Evolutionary conservation across 1,140 invertebrate species (phyloP), one percentile per base, ranked within the genome.

Genomic region (Solenopsis fugax): DNA sequence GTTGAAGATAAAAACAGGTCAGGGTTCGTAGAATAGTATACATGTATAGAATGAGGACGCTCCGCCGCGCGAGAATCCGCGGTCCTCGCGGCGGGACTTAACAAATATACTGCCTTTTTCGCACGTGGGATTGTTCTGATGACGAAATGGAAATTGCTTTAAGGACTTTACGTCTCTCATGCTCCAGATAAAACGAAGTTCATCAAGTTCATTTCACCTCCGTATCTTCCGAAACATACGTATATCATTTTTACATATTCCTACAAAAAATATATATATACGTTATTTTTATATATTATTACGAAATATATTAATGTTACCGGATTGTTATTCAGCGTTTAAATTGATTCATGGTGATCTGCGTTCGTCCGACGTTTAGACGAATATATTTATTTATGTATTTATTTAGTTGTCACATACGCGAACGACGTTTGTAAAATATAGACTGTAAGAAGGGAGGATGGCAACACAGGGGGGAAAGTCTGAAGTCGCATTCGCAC

Each of bases 21-120:
- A 84, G 80, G 69, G 69, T 84, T 73, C 13, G 41, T 84, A 84
- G 45, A 75, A 73, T 73, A 65, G 16, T 84, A 58, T 48, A 54
- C 52, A 54, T 48, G 24, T 72, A 84, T 58, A 72, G 24, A 21
- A 29, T n/a, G 21, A 73, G 50, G 4, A 69, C 16, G 37, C 10
- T 73, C 29, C 16, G 67, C 37, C 10, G 18, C 52, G 24, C 16
- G 54, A 84, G 29, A 67, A 60, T 9, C 12, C n/a, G n/a, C 21
- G 21, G 50, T 9, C 69, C 13, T 45, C 41, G 80, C 24, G 24
- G 4, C 69, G 80, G 29, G 50, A 75, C 56, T 73, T 62, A 69
- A 84, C 54, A 67, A 84, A 84, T 48, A 37, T 84, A 84, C 69
- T 84, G 80, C 80, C 80, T 84, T 84, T 73, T 84, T 75, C 69